Conservation (phyloP, 2,888 invertebrate species). For the Petrophora chlorosata region DNA sequence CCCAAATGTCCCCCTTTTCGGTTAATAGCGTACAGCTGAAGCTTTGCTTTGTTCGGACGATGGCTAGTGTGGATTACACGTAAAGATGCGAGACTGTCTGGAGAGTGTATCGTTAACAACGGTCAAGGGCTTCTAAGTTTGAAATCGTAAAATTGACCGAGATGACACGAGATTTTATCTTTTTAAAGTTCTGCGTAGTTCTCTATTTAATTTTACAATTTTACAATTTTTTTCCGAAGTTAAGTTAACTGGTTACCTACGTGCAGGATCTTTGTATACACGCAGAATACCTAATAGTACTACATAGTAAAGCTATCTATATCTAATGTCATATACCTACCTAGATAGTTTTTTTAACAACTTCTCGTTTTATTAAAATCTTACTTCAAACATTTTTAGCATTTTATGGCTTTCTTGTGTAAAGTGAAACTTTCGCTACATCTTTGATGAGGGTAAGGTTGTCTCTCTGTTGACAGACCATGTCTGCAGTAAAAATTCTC, state of each 20-base stretch:
- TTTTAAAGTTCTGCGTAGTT: constrained; percentile 19
- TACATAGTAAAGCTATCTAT: no score
- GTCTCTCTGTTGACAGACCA: constrained; percentile 47
- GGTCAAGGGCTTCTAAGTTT: constrained; percentile 19
- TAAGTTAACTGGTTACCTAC: no score
- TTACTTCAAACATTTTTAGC: no score
- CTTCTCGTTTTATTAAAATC: no score
- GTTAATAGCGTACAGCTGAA: constrained; percentile 76
- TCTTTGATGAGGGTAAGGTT: constrained; percentile 47
- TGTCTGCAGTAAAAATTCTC: constrained; percentile 28
- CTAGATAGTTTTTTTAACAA: no score
- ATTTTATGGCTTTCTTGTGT: no score
- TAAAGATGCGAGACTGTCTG: constrained; percentile 12
- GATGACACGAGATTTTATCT: constrained; percentile 15
- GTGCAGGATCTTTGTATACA: no score
- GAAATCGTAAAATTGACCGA: constrained; percentile 24
- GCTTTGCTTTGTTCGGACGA: constrained; percentile 34
- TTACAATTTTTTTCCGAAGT: no score
- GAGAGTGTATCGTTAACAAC: constrained; percentile 22
- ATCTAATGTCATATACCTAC: no score
- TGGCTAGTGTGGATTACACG: constrained; percentile 62
- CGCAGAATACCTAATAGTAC: no score
- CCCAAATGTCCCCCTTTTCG: constrained; percentile 65
- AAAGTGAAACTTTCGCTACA: constrained; percentile 35
- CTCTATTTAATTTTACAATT: no score